phyloP scores from a whole-genome alignment of 2,797 vertebrate species.

The Gallinago stenura region DNA sequence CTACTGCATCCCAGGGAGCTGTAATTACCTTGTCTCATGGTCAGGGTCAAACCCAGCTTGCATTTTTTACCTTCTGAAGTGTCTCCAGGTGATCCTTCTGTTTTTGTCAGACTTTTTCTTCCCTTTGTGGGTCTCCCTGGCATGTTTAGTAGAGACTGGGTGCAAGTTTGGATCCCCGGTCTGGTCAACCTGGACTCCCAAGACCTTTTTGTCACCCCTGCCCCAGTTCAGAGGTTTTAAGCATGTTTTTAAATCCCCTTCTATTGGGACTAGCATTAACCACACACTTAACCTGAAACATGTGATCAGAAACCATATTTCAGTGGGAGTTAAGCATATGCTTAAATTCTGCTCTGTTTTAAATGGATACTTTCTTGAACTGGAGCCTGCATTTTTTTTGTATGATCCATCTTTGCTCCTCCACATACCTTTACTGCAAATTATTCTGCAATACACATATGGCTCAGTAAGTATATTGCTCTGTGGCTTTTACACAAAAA shows the following conservation, averaged over 20 bases:
- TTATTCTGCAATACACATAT: neutral
- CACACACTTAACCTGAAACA: neutral
- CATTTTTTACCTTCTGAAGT: neutral
- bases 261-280: neutral
- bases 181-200: neutral
- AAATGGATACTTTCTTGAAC: constrained; percentile 47
- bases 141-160: accelerated
- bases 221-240: neutral
- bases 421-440: neutral
- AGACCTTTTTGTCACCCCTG: neutral
- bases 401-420: constrained; percentile 22
- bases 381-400: neutral
- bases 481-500: constrained; percentile 36
- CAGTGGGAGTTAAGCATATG: constrained; percentile 3
- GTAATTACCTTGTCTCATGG: neutral
- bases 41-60: neutral
- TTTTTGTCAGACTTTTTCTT: neutral
- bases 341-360: constrained; percentile 25
- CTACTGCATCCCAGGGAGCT: neutral
- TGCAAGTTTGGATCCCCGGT: neutral
- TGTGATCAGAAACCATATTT: constrained; percentile 30
- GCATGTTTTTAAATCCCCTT: neutral
- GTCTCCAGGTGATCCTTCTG: neutral
- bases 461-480: neutral
- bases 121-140: neutral